A percentile compares a stretch with the other conserved stretches of the same genome.
Conservation (phyloP, 2,797 vertebrate genomes). For the Chelon auratus region DNA sequence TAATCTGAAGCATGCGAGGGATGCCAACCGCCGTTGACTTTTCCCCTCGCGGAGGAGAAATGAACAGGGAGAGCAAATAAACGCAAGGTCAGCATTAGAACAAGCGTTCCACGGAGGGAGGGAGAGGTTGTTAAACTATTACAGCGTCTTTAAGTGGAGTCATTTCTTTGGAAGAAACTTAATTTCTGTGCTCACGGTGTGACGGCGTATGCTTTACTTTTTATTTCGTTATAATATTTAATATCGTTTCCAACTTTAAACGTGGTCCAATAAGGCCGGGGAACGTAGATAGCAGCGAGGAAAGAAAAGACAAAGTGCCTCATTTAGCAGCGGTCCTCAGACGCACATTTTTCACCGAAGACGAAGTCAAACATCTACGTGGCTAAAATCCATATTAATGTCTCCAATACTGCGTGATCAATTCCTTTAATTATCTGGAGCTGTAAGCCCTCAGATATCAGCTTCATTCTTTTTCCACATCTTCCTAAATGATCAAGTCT, state of each 20-base stretch:
- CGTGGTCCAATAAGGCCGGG: constrained; percentile 14
- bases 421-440: constrained; percentile 57
- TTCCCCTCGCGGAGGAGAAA: constrained; percentile 30
- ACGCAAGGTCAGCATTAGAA: constrained; percentile 31
- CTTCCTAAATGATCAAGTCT: constrained; percentile 47
- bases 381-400: constrained; percentile 46
- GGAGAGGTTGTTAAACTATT: too few species aligned
- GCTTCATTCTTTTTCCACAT: constrained; percentile 28
- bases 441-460: constrained; percentile 32
- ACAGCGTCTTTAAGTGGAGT: neutral
- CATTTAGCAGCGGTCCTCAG: constrained; percentile 37
- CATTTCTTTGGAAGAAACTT: neutral
- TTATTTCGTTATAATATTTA: neutral
- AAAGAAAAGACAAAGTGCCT: constrained; percentile 50
- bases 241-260: constrained; percentile 11
- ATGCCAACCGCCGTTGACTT: constrained; percentile 10
- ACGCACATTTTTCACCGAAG: constrained; percentile 48
- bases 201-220: neutral
- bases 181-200: too few species aligned
- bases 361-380: constrained; percentile 30
- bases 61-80: constrained; percentile 5
- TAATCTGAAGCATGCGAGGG: constrained; percentile 23
- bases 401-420: constrained; percentile 45
- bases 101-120: constrained; percentile 13
- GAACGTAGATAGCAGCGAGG: constrained; percentile 10